Base-by-base conservation (phyloP, 1,140 invertebrate species). In the Augochlora pura region DNA sequence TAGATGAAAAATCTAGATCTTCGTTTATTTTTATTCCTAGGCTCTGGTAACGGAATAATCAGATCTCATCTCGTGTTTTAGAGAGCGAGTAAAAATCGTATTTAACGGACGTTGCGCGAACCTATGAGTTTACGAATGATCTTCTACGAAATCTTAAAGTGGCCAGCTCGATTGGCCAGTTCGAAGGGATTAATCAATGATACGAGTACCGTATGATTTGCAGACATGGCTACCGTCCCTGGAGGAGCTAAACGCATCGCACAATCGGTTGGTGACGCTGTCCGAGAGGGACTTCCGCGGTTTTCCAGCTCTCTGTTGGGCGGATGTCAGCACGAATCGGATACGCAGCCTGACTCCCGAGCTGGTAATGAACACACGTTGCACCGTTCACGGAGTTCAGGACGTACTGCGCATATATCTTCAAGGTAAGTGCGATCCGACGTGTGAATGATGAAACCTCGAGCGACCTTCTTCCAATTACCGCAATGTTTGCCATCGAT, bases 201-300 rank as follows among this genome's bases (percentile, higher is more conserved):
- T 39, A n/a, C 21, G 54, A 57, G 18, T n/a, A 57, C n/a, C 54
- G 54, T 57, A n/a, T 21, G 6, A 57, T 57, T n/a, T 21, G n/a
- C 92, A 97, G 96, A 96, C 96, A n/a, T 95, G 95, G 90, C 91
- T 97, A 63, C 96, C 96, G 10, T 94, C 94, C 14, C 89, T 97
- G 74, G 96, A 96, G 88, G 95, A 96, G 82, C 88, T 97, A n/a
- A 94, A 96, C 73, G 96, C 96, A 6, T 95, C 95, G 42, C 94
- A 96, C 87, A 97, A 97, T 89, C 94, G 95, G 62, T 91, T 97
- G 4, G 89, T 91, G 1, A 95, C 94, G 7, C 91, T 94, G 46
- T 92, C 97, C 73, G 95, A 96, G 46, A 94, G 95, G 84, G 96
- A 97, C 90, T 97, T 97, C 88, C 96, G 96, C 81, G 96, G 96